These are phyloP conservation scores for Nomada fabriciana DNA, from an alignment of 2,888 invertebrate genomes.

Conservation along the genomic window DNA sequence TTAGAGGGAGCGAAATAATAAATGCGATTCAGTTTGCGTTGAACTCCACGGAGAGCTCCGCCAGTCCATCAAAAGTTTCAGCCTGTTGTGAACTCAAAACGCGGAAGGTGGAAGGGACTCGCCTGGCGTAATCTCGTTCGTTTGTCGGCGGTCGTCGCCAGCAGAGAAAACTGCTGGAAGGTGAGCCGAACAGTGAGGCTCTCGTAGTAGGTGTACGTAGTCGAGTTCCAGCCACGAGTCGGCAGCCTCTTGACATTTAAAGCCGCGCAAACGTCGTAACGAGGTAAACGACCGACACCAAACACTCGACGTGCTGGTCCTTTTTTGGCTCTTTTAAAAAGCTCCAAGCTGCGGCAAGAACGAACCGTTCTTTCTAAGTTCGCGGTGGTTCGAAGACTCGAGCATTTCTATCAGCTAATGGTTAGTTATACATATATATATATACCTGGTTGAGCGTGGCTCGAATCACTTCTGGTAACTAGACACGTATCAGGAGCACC, in stretches of 20 bases:
- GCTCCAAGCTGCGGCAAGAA: conserved; percentile 30
- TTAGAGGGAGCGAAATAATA: background rate
- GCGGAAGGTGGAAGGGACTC: background rate
- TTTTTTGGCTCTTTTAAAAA: conserved; percentile 25
- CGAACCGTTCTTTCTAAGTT: background rate
- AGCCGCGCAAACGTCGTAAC: conserved; percentile 53
- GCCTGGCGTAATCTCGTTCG: conserved; percentile 9
- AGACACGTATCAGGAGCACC: background rate
- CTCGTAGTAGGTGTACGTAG: background rate
- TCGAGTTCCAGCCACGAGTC: conserved; percentile 26
- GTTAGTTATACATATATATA: conserved; percentile 6
- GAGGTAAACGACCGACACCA: conserved; percentile 61
- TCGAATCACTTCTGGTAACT: conserved; percentile 8
- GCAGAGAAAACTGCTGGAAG: conserved; percentile 21
- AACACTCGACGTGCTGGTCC: conserved; percentile 21
- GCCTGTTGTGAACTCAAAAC: conserved; percentile 6
- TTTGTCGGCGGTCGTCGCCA: background rate
- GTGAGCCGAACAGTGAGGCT: conserved; percentile 5
- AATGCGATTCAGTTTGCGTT: background rate
- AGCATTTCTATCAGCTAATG: background rate
- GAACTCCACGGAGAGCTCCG: background rate
- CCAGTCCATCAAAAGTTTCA: conserved; percentile 1
- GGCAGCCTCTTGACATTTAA: conserved; percentile 56
- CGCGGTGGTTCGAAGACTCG: background rate
- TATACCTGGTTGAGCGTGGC: background rate